phyloP scores from a whole-genome alignment of 2,888 invertebrate genomes.

The Epinotia nisella region DNA sequence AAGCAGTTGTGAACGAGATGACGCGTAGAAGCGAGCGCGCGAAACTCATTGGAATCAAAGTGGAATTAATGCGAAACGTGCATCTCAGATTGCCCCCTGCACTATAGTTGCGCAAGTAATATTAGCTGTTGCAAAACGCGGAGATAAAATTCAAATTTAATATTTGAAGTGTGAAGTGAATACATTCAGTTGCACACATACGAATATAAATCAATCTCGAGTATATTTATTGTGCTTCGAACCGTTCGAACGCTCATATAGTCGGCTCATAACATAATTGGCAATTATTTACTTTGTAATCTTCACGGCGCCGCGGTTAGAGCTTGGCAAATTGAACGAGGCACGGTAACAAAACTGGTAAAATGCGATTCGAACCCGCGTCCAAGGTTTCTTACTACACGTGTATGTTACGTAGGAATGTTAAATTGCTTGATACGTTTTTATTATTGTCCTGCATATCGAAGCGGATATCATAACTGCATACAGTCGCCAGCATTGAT shows the following conservation, averaged over 20 bases:
- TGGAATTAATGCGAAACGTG: background rate
- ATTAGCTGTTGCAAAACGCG: slow-evolving; percentile 4
- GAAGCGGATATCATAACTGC: too few relatives aligned
- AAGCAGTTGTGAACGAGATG: too few relatives aligned
- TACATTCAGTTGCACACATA: background rate
- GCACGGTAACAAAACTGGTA: background rate
- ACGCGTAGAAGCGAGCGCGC: background rate
- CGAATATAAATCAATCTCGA: slow-evolving; percentile 8
- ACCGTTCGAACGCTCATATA: slow-evolving; percentile 8
- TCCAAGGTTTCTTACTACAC: slow-evolving; percentile 1
- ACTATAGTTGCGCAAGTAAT: slow-evolving; percentile 12
- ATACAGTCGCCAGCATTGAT: background rate
- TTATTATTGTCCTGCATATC: background rate
- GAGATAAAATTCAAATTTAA: slow-evolving; percentile 10
- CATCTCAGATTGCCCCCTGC: background rate
- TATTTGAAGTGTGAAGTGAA: slow-evolving; percentile 16
- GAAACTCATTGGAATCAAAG: background rate
- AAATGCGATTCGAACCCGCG: background rate
- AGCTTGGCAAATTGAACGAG: background rate
- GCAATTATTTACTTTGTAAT: slow-evolving; percentile 11
- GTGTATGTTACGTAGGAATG: background rate
- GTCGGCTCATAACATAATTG: slow-evolving; percentile 15
- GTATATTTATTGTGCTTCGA: slow-evolving; percentile 6
- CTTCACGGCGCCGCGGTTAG: background rate
- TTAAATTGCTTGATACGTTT: background rate